Conservation (phyloP, 2,888 invertebrate genomes). For the Mactromeris polynyma region DNA sequence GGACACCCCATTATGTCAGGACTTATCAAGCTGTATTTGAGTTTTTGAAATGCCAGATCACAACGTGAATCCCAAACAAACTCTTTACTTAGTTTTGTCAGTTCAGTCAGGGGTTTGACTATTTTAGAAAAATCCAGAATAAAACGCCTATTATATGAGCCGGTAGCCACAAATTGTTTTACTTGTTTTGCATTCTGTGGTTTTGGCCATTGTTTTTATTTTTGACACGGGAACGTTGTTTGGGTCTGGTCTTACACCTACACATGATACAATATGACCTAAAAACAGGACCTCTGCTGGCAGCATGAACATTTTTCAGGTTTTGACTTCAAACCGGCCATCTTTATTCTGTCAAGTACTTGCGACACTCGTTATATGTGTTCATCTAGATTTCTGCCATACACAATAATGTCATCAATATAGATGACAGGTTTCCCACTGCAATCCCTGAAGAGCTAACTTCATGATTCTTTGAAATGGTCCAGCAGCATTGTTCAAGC, state of each 20-base stretch:
- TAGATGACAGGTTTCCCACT: neutral
- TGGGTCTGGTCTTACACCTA: neutral
- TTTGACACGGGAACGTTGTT: neutral
- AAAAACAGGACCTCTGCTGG: neutral
- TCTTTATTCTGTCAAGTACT: neutral
- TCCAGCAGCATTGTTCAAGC: neutral
- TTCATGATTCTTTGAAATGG: neutral
- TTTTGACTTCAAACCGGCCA: neutral
- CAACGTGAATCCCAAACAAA: neutral
- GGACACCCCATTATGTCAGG: neutral
- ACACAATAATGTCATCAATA: neutral
- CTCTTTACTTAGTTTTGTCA: neutral
- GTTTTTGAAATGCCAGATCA: neutral
- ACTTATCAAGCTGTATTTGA: neutral
- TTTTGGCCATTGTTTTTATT: neutral
- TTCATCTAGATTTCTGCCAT: neutral
- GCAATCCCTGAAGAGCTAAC: constrained; percentile 14
- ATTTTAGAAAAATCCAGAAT: neutral
- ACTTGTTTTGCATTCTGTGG: neutral
- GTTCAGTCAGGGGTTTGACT: neutral
- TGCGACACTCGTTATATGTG: neutral
- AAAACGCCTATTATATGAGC: neutral
- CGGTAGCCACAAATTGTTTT: neutral
- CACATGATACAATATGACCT: neutral
- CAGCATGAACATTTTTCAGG: neutral